These are phyloP conservation scores for Pyrrhosoma nymphula DNA, from an alignment of 2,888 invertebrate genomes.

Conservation along the genomic window DNA sequence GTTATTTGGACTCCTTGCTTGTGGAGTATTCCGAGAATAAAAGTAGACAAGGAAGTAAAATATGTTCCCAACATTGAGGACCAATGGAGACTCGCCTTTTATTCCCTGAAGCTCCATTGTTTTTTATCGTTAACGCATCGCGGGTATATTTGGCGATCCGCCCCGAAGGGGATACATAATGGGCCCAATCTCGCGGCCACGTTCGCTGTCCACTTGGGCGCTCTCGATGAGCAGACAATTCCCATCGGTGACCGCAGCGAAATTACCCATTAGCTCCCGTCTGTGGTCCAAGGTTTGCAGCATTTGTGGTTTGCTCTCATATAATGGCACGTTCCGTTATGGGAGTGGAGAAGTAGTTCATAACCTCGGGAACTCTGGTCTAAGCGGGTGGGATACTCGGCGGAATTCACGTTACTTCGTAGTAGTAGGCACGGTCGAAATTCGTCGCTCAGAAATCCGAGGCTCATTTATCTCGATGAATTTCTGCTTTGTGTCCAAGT, in stretches of 20 bases:
- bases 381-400: neutral
- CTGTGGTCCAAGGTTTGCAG: neutral
- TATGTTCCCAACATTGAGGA: neutral
- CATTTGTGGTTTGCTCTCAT: neutral
- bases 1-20: no score
- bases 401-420: neutral
- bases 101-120: neutral
- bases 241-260: neutral
- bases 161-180: neutral
- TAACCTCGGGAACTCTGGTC: neutral
- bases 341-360: neutral
- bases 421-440: neutral
- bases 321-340: neutral
- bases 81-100: neutral
- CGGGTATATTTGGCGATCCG: neutral
- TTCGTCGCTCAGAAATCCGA: neutral
- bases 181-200: neutral
- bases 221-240: neutral
- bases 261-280: neutral
- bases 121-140: neutral
- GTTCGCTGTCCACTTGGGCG: neutral
- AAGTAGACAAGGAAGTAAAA: neutral
- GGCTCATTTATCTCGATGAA: neutral
- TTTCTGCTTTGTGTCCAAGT: neutral
- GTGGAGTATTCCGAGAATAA: no score